These are phyloP conservation scores for Andrena hattorfiana DNA, from an alignment of 2,888 invertebrate genomes.

Conservation along the genomic window DNA sequence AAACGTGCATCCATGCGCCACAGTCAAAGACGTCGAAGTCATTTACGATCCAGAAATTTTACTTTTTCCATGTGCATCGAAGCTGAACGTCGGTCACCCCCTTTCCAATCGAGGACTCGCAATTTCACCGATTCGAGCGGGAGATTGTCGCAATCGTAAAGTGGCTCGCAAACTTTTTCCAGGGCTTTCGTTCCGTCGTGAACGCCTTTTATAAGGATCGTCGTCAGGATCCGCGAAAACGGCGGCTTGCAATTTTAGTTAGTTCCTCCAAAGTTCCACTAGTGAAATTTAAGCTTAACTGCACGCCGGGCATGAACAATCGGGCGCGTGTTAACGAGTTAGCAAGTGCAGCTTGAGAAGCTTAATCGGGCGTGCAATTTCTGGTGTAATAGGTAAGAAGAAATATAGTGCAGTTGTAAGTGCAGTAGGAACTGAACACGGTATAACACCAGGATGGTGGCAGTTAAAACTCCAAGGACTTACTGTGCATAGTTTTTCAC, in stretches of 20 bases:
- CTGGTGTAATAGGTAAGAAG: constrained; percentile 7
- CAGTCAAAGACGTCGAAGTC: too few relatives aligned
- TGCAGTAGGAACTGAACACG: too few relatives aligned
- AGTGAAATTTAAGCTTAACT: constrained; percentile 42
- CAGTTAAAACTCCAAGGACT: too few relatives aligned
- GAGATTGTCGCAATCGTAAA: neutral
- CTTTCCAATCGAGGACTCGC: constrained; percentile 25
- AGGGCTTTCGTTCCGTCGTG: neutral
- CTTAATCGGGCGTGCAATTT: constrained; percentile 65
- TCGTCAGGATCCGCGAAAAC: neutral
- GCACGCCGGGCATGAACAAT: constrained; percentile 37
- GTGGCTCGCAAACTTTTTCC: neutral
- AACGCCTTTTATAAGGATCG: neutral
- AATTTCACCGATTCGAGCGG: constrained; percentile 38
- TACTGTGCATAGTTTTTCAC: too few relatives aligned
- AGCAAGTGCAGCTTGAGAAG: constrained; percentile 32
- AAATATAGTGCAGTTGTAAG: too few relatives aligned
- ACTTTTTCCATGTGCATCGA: constrained; percentile 32
- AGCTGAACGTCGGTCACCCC: constrained; percentile 23
- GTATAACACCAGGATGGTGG: too few relatives aligned
- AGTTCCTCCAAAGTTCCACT: neutral
- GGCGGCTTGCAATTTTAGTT: neutral
- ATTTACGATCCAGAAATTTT: constrained; percentile 23
- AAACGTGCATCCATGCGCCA: too few relatives aligned
- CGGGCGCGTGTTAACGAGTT: constrained; percentile 58